Evolutionary conservation across 1,140 invertebrate genomes (phyloP).

Genomic region (Formica exsecta): DNA sequence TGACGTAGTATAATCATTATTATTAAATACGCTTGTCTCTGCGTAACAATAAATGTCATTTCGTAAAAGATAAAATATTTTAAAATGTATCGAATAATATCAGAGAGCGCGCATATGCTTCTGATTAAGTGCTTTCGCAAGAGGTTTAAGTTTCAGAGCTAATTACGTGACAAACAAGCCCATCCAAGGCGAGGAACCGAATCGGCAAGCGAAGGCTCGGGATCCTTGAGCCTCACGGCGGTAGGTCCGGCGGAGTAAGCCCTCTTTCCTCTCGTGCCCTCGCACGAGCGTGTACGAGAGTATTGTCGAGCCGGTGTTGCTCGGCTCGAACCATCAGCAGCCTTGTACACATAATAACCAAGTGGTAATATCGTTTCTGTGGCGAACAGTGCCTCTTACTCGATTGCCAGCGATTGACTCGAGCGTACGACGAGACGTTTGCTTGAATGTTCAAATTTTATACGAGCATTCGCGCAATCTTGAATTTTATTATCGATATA

Average conservation of each 20-base stretch:
- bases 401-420: conserved; percentile 29
- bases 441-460: conserved; percentile 23
- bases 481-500: not conserved
- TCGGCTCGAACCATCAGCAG: conserved; percentile 54
- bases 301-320: conserved; percentile 19
- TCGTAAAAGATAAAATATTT: not conserved
- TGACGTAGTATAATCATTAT: conserved; percentile 30
- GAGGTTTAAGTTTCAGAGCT: not conserved
- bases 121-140: conserved; percentile 16
- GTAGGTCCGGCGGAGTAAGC: conserved; percentile 40
- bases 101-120: not conserved
- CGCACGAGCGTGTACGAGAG: conserved; percentile 42
- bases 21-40: not conserved
- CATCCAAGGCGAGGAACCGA: not conserved
- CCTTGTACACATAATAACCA: conserved; percentile 62
- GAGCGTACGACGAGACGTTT: conserved; percentile 4
- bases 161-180: conserved; percentile 26
- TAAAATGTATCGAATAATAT: not conserved
- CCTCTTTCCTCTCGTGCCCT: conserved; percentile 42
- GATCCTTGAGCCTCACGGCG: conserved; percentile 57
- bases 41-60: not conserved
- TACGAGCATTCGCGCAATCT: no score
- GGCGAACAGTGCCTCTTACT: conserved; percentile 56
- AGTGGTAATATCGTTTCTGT: conserved; percentile 56
- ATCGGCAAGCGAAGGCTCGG: not conserved